Evolutionary conservation across 1,140 invertebrate genomes (phyloP).

Genomic region (Drosophila biarmipes): DNA sequence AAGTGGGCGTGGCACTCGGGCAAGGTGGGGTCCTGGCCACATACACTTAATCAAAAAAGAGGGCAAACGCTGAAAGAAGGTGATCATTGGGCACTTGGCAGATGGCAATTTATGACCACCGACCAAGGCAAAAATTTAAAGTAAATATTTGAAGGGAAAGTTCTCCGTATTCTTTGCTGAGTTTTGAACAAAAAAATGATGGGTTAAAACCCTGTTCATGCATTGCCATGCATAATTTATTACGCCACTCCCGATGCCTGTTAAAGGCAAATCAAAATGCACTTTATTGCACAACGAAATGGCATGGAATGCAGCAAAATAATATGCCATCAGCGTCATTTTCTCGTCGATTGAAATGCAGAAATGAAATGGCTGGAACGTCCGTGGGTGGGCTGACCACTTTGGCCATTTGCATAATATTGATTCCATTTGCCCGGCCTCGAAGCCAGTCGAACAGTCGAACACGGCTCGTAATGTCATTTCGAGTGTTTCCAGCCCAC

Average conservation of each 20-base stretch:
- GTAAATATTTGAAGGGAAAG: slow-evolving; percentile 1
- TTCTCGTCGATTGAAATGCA: slow-evolving; percentile 59
- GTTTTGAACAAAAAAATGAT: not conserved
- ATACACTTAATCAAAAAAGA: slow-evolving; percentile 38
- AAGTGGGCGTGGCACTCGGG: not conserved
- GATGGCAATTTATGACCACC: slow-evolving; percentile 36
- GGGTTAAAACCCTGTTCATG: slow-evolving; percentile 28
- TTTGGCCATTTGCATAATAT: slow-evolving; percentile 74
- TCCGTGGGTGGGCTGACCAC: slow-evolving; percentile 29
- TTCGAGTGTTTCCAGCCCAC: slow-evolving; percentile 24
- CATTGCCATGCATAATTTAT: slow-evolving; percentile 62
- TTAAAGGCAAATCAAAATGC: slow-evolving; percentile 74
- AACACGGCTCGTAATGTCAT: slow-evolving; percentile 42
- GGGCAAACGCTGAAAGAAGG: slow-evolving; percentile 24
- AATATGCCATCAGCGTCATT: slow-evolving; percentile 57
- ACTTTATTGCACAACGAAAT: slow-evolving; percentile 54
- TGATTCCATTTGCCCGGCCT: slow-evolving; percentile 55
- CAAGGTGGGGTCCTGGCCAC: slow-evolving; percentile 3
- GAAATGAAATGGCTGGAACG: slow-evolving; percentile 29
- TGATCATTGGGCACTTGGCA: slow-evolving; percentile 44
- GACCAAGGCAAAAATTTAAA: slow-evolving; percentile 3
- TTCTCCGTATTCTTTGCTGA: slow-evolving; percentile 9
- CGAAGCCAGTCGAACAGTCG: slow-evolving; percentile 3
- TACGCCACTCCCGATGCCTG: slow-evolving; percentile 29
- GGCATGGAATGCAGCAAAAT: slow-evolving; percentile 52